A percentile compares a stretch with the other conserved stretches of the same genome.
Evolutionary conservation across 2,797 vertebrate species (phyloP).

Genomic region (Threskiornis aethiopicus): DNA sequence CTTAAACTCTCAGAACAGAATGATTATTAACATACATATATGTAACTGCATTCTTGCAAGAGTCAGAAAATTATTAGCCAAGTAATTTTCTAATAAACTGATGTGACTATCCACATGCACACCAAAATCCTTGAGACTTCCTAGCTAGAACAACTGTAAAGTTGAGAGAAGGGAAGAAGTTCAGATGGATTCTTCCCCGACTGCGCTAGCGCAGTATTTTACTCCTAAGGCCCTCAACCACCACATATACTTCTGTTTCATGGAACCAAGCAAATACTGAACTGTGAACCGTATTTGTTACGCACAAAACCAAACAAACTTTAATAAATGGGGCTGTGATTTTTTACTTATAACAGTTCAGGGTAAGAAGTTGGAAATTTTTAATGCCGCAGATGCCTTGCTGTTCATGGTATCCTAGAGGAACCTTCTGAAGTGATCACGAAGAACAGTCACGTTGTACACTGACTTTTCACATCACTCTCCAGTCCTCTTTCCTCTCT

Average conservation of each 20-base stretch:
- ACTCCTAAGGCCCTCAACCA: neutral
- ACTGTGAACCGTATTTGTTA: neutral
- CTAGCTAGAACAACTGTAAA: neutral
- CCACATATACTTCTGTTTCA: neutral
- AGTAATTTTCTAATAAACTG: neutral
- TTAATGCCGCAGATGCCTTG: neutral
- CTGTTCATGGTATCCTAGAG: neutral
- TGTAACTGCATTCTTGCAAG: neutral
- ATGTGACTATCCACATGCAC: neutral
- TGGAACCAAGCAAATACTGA: neutral
- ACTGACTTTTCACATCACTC: neutral
- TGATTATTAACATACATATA: neutral
- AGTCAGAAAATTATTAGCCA: constrained; percentile 1
- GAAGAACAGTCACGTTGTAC: neutral
- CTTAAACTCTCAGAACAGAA: constrained; percentile 23
- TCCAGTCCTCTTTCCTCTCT: neutral
- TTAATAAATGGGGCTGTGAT: neutral
- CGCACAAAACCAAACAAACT: neutral
- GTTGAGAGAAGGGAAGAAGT: neutral
- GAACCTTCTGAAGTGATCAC: neutral
- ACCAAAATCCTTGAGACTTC: neutral
- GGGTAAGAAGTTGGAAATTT: neutral
- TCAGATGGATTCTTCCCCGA: neutral
- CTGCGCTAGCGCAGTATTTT: neutral
- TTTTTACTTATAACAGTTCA: neutral